phyloP scores from a whole-genome alignment of 2,888 invertebrate species.

The Lasioglossum morio region DNA sequence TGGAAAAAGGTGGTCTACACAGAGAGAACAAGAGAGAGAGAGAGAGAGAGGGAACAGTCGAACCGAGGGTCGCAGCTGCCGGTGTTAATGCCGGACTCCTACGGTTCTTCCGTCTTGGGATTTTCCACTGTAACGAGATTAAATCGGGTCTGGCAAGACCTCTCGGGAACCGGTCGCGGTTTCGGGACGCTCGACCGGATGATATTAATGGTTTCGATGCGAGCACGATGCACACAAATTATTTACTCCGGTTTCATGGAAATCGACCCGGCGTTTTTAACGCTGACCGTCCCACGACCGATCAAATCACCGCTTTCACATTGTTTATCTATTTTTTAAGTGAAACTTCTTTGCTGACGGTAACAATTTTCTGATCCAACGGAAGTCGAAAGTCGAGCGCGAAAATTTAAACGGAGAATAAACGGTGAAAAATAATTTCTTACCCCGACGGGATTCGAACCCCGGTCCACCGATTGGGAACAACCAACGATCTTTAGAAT shows the following conservation, averaged over 20 bases:
- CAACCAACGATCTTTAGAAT: too few relatives aligned
- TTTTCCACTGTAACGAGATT: conserved; percentile 39
- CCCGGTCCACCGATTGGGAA: too few relatives aligned
- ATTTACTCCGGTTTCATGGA: not conserved
- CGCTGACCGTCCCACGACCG: too few relatives aligned
- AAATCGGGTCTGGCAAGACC: conserved; percentile 33
- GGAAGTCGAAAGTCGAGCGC: too few relatives aligned
- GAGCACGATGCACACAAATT: not conserved
- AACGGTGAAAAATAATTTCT: too few relatives aligned
- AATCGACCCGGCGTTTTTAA: not conserved
- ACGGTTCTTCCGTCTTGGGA: conserved; percentile 39
- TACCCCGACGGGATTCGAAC: too few relatives aligned
- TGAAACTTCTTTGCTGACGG: too few relatives aligned
- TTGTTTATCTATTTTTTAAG: too few relatives aligned
- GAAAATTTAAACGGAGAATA: too few relatives aligned
- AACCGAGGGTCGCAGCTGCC: conserved; percentile 38
- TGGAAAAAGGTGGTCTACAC: conserved; percentile 16
- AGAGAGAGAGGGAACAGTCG: not conserved
- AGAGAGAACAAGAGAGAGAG: not conserved
- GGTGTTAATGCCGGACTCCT: conserved; percentile 34
- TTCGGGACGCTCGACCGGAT: not conserved
- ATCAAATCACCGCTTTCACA: too few relatives aligned
- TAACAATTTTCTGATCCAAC: too few relatives aligned
- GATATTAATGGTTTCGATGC: conserved; percentile 30
- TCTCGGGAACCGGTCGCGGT: not conserved